These are phyloP conservation scores for Dendrolimus pini DNA, from an alignment of 2,888 invertebrate species.

Conservation along the genomic window DNA sequence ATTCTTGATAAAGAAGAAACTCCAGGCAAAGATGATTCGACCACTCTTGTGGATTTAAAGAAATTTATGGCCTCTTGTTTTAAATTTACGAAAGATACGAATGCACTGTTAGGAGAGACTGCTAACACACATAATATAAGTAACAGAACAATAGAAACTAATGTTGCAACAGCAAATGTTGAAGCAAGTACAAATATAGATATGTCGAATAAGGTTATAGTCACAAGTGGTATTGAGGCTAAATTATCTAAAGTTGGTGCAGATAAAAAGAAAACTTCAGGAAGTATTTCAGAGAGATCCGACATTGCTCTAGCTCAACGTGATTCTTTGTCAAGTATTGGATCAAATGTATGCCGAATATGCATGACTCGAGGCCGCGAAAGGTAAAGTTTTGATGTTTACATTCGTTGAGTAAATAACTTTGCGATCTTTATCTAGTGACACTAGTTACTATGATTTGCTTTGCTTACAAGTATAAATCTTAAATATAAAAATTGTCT, in stretches of 20 bases:
- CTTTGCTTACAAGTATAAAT: neutral
- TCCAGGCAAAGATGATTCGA: conserved; percentile 27
- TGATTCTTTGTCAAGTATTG: conserved; percentile 70
- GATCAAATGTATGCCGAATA: conserved; percentile 80
- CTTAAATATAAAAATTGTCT: too few relatives aligned
- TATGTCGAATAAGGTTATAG: conserved; percentile 39
- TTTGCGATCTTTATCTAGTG: conserved; percentile 6
- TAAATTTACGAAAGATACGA: conserved; percentile 40
- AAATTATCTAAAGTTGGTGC: conserved; percentile 35
- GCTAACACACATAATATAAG: conserved; percentile 28
- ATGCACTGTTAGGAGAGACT: conserved; percentile 27
- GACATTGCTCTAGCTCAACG: conserved; percentile 45
- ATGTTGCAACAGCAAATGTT: conserved; percentile 17
- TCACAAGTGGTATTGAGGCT: conserved; percentile 33
- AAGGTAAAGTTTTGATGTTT: conserved; percentile 34
- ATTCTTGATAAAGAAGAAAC: conserved; percentile 26
- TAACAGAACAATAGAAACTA: conserved; percentile 12
- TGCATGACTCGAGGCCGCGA: conserved; percentile 74
- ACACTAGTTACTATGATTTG: neutral
- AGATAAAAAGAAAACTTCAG: conserved; percentile 52
- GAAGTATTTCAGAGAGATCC: conserved; percentile 46
- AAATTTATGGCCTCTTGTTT: conserved; percentile 62
- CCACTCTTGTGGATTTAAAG: conserved; percentile 49
- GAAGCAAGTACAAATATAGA: neutral
- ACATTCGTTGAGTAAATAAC: conserved; percentile 9